Conservation (phyloP, 1,140 invertebrate species). For the Zaprionus gabonicus region DNA sequence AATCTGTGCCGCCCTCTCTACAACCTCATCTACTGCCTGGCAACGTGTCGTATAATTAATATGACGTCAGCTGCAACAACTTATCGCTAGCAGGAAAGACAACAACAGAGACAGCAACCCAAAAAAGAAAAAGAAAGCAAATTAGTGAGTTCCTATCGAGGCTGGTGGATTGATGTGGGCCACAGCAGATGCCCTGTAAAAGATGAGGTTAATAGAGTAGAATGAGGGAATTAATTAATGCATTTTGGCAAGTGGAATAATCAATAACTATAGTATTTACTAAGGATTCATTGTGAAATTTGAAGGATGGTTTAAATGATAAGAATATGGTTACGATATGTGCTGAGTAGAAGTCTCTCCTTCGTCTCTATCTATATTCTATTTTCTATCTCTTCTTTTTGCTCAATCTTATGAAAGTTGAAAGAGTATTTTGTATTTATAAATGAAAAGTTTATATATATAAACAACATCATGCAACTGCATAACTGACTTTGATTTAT, state of each 20-base stretch:
- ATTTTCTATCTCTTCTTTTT: too few relatives aligned
- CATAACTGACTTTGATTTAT: too few relatives aligned
- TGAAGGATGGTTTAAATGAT: not conserved
- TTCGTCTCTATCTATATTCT: too few relatives aligned
- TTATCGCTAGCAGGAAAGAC: constrained; percentile 20
- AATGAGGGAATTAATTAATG: too few relatives aligned
- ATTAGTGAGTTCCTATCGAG: not conserved
- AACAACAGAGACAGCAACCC: constrained; percentile 3
- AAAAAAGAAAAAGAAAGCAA: constrained; percentile 8
- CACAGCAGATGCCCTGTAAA: not conserved
- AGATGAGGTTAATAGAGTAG: too few relatives aligned
- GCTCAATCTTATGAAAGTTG: too few relatives aligned
- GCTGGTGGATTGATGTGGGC: not conserved
- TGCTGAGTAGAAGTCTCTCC: too few relatives aligned
- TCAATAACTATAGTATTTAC: not conserved
- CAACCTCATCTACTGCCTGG: not conserved
- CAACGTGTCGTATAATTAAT: constrained; percentile 49
- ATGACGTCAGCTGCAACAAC: constrained; percentile 49
- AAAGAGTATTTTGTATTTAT: too few relatives aligned
- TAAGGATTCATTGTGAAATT: not conserved
- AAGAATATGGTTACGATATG: not conserved
- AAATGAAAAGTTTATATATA: too few relatives aligned
- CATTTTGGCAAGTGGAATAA: not conserved
- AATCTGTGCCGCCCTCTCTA: constrained; percentile 7
- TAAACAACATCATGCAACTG: too few relatives aligned